Percentiles rank a stretch among this genome's conserved stretches.
phyloP scores from a whole-genome alignment of 2,888 invertebrate genomes.

The Yponomeuta malinellus region DNA sequence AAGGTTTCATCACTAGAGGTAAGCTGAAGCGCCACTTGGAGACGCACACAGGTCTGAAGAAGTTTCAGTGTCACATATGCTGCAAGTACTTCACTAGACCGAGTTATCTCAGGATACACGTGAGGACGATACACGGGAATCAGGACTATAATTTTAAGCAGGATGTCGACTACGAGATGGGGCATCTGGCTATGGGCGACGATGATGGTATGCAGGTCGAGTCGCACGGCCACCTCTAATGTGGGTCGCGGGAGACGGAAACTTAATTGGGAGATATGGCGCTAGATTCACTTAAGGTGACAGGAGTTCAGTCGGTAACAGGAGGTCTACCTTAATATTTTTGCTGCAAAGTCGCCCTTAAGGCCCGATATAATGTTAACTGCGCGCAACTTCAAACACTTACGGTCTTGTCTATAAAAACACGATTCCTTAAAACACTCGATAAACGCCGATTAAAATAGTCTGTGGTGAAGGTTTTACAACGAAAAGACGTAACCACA shows the following conservation, averaged over 20 bases:
- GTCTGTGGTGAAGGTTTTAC: too few species aligned
- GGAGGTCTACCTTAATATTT: too few species aligned
- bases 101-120: constrained; percentile 57
- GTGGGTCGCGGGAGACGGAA: neutral
- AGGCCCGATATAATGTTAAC: too few species aligned
- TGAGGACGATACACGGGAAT: constrained; percentile 60
- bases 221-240: neutral
- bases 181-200: neutral
- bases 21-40: constrained; percentile 62
- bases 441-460: too few species aligned
- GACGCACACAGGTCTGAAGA: constrained; percentile 59
- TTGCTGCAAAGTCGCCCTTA: too few species aligned
- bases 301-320: too few species aligned
- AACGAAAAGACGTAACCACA: too few species aligned
- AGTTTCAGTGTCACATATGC: constrained; percentile 66
- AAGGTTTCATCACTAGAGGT: constrained; percentile 60
- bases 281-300: too few species aligned
- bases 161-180: constrained; percentile 31
- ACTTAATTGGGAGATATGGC: too few species aligned
- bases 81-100: constrained; percentile 65
- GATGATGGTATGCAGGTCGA: neutral
- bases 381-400: too few species aligned
- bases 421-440: too few species aligned
- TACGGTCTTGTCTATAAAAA: too few species aligned
- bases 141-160: constrained; percentile 57